These are phyloP conservation scores for Drosophila imparisetae DNA, from an alignment of 2,888 invertebrate genomes.

Conservation along the genomic window DNA sequence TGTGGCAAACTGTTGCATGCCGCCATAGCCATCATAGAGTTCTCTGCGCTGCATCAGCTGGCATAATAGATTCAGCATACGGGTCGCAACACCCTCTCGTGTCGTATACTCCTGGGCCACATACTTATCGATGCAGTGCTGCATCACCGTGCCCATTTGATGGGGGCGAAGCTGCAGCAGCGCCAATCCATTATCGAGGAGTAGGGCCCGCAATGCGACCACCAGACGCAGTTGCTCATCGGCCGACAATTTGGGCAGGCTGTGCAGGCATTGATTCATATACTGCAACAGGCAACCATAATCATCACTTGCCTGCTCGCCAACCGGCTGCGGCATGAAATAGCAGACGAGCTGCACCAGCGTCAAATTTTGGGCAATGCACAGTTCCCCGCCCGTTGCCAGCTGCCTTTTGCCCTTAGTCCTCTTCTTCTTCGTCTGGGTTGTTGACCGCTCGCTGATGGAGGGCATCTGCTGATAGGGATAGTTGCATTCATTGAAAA, in stretches of 20 bases:
- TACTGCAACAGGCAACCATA: slow-evolving; percentile 54
- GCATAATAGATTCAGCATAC: slow-evolving; percentile 85
- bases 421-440: slow-evolving; percentile 12
- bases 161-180: slow-evolving; percentile 61
- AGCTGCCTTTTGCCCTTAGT: slow-evolving; percentile 19
- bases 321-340: slow-evolving; percentile 71
- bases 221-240: slow-evolving; percentile 70
- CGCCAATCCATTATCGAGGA: slow-evolving; percentile 67
- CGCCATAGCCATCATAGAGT: slow-evolving; percentile 81
- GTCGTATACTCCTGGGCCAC: slow-evolving; percentile 68
- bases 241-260: slow-evolving; percentile 37
- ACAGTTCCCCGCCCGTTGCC: slow-evolving; percentile 82
- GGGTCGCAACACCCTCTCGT: slow-evolving; percentile 80
- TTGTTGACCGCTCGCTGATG: background rate
- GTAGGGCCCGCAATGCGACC: slow-evolving; percentile 66
- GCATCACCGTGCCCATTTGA: slow-evolving; percentile 75
- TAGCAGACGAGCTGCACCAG: slow-evolving; percentile 86
- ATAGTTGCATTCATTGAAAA: slow-evolving; percentile 81
- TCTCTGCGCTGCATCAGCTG: slow-evolving; percentile 84
- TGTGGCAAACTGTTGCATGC: slow-evolving; percentile 83
- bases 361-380: slow-evolving; percentile 86
- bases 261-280: slow-evolving; percentile 40
- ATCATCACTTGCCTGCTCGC: slow-evolving; percentile 27
- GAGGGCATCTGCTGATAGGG: slow-evolving; percentile 79
- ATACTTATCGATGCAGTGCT: slow-evolving; percentile 70